Evolutionary conservation across 2,888 invertebrate species (phyloP).

Genomic region (Volucella inflata): DNA sequence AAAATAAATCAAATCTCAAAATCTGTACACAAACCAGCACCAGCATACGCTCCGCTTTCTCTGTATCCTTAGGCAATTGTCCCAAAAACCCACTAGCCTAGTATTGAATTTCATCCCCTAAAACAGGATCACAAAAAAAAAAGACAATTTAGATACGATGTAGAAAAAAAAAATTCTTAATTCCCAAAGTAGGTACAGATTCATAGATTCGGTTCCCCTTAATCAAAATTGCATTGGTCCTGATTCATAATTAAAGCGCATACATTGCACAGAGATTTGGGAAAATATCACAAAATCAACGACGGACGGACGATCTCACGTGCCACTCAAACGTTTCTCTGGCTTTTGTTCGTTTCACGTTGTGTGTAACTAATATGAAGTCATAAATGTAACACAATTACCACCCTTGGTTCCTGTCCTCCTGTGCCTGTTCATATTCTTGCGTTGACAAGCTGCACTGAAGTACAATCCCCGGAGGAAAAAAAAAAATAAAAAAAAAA

Average conservation of each 20-base stretch:
- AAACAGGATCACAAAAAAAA: not conserved
- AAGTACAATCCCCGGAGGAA: conserved; percentile 26
- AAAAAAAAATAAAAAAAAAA: conserved; percentile 16
- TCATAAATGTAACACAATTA: conserved; percentile 75
- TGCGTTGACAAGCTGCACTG: conserved; percentile 58
- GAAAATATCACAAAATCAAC: conserved; percentile 17
- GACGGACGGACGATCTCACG: conserved; percentile 59
- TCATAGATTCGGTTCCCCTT: conserved; percentile 25
- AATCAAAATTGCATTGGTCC: conserved; percentile 53
- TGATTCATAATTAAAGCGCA: not conserved
- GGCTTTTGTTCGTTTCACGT: conserved; percentile 62
- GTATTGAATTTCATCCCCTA: conserved; percentile 55
- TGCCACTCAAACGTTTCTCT: conserved; percentile 62
- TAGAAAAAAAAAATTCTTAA: conserved; percentile 28
- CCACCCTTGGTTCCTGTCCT: conserved; percentile 59
- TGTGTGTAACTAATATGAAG: conserved; percentile 73
- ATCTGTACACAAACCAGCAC: conserved; percentile 14
- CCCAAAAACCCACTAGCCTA: conserved; percentile 49
- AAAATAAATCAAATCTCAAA: conserved; percentile 3
- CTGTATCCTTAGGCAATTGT: conserved; percentile 37
- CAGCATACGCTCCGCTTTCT: conserved; percentile 10
- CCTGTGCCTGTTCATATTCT: no score
- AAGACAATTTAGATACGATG: conserved; percentile 35
- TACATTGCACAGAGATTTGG: conserved; percentile 47
- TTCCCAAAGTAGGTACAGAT: conserved; percentile 40